These are phyloP conservation scores for Piaya cayana DNA, from an alignment of 2,113 vertebrate genomes.

Conservation along the genomic window DNA sequence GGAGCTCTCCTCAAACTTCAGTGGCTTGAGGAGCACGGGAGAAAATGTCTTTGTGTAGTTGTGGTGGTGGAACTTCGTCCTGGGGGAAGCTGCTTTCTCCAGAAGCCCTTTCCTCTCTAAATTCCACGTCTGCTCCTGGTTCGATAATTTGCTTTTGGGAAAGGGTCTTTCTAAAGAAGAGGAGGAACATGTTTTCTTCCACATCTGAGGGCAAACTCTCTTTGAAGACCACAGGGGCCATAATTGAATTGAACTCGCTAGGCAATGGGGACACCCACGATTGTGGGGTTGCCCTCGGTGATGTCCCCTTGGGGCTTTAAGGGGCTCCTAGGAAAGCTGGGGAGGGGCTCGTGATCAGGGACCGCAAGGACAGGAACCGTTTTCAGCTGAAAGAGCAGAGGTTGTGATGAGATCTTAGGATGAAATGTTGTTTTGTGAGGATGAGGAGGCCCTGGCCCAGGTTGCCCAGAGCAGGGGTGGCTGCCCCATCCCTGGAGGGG, in stretches of 20 bases:
- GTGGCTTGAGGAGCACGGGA: rapidly evolving
- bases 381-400: too few relatives aligned
- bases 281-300: not conserved
- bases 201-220: not conserved
- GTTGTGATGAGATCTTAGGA: too few relatives aligned
- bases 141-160: not conserved
- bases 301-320: not conserved
- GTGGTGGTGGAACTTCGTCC: not conserved
- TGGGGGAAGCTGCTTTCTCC: not conserved
- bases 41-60: not conserved
- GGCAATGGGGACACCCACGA: not conserved
- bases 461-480: too few relatives aligned
- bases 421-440: too few relatives aligned
- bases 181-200: not conserved
- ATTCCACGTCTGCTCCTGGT: not conserved
- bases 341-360: too few relatives aligned
- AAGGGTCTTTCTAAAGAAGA: not conserved
- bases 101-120: not conserved
- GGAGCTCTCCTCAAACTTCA: not conserved
- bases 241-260: not conserved
- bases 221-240: not conserved
- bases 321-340: too few relatives aligned
- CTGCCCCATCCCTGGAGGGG: too few relatives aligned
- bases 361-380: too few relatives aligned
- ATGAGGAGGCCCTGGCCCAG: too few relatives aligned